phyloP scores from a whole-genome alignment of 37 sponge, comb jelly and placozoan genomes.

The Tethya wilhelma region DNA sequence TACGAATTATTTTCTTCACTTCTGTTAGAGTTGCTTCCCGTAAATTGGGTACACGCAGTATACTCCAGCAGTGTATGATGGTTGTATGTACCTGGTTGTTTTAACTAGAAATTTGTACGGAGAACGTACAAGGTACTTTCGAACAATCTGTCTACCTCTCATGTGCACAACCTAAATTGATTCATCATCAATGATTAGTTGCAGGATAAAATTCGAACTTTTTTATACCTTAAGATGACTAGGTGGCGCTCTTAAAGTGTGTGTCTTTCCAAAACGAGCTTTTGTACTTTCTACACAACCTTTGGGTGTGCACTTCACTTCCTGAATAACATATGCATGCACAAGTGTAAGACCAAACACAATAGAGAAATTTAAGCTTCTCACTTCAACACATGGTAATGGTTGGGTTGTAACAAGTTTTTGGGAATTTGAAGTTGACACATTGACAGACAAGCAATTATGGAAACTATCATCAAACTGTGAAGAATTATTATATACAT shows the following conservation, averaged over 20 bases:
- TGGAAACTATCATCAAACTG: too few species aligned
- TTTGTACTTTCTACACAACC: too few species aligned
- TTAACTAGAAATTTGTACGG: conserved; percentile 15
- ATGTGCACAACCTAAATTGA: neutral
- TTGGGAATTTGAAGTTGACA: too few species aligned
- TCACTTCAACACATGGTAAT: too few species aligned
- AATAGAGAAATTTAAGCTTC: too few species aligned
- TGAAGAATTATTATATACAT: too few species aligned
- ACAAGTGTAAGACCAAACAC: too few species aligned
- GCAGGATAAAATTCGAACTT: neutral
- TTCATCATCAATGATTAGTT: neutral
- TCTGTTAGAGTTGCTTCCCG: conserved; percentile 9
- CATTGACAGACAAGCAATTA: too few species aligned
- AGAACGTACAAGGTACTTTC: neutral
- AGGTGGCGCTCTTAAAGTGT: neutral
- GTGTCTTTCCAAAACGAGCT: too few species aligned
- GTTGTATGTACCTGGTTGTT: conserved; percentile 31
- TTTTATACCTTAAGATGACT: neutral
- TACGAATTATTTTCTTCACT: neutral
- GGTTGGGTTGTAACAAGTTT: too few species aligned
- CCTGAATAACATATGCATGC: too few species aligned
- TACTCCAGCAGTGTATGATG: conserved; percentile 18
- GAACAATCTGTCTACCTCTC: neutral
- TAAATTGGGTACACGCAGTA: neutral
- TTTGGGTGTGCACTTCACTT: too few species aligned